phyloP scores from a whole-genome alignment of 2,797 vertebrate species.

The Gymnoscopelus microlampas region DNA sequence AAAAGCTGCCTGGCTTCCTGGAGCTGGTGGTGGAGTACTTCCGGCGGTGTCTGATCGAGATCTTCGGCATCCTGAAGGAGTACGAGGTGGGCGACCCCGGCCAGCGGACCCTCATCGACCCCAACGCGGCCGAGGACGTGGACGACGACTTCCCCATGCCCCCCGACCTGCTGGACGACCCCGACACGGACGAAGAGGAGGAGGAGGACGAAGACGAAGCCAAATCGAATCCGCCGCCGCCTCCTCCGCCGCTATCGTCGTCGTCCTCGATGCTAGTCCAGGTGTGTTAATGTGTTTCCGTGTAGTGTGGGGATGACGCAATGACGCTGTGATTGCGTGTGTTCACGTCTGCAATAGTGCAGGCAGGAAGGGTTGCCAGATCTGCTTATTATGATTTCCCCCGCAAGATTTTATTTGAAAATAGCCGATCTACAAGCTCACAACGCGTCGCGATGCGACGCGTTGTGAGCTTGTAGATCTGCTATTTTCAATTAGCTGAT shows the following conservation, averaged over 20 bases:
- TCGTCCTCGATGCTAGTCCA: background rate
- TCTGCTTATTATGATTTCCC: too few species aligned
- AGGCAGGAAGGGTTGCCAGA: too few species aligned
- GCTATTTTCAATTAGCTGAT: too few species aligned
- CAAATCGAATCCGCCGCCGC: conserved; percentile 1
- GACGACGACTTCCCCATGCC: conserved; percentile 83
- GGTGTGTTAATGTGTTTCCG: background rate
- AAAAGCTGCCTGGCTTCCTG: conserved; percentile 97
- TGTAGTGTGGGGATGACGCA: too few species aligned
- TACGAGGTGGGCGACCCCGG: conserved; percentile 97
- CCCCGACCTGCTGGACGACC: conserved; percentile 81
- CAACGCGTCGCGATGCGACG: too few species aligned
- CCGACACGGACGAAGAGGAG: conserved; percentile 77
- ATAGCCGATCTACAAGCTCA: too few species aligned
- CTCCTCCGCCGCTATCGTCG: background rate
- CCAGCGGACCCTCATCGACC: conserved; percentile 93
- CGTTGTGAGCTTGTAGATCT: too few species aligned
- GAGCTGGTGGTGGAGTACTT: conserved; percentile 98
- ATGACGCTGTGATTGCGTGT: too few species aligned
- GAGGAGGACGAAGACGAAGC: conserved; percentile 82
- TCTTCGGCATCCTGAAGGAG: conserved; percentile 97
- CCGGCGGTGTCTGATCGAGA: conserved; percentile 97
- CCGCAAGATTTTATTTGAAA: too few species aligned
- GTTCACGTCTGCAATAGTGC: too few species aligned
- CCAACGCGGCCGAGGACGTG: conserved; percentile 84